These are phyloP conservation scores for Enteromius radiatus DNA, from an alignment of 2,797 vertebrate species.

Conservation along the genomic window DNA sequence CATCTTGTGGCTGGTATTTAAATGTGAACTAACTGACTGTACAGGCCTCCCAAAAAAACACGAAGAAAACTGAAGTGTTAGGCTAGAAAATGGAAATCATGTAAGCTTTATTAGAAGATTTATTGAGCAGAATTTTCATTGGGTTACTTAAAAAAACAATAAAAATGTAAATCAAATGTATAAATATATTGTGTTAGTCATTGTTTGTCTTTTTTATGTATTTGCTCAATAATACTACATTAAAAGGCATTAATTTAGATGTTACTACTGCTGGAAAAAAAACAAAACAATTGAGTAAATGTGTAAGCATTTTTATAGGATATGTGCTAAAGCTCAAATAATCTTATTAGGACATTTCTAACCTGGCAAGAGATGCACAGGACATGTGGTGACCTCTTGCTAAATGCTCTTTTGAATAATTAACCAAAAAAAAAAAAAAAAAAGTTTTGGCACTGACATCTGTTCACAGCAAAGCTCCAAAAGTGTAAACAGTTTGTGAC, in stretches of 20 bases:
- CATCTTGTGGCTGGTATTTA: conserved; percentile 4
- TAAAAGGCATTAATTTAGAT: neutral
- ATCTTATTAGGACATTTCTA: conserved; percentile 1
- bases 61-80: neutral
- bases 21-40: conserved; percentile 25
- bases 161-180: neutral
- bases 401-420: conserved; percentile 32
- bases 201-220: neutral
- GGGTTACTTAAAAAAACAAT: neutral
- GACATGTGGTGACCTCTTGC: conserved; percentile 36
- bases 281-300: too few relatives aligned
- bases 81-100: neutral
- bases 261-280: neutral
- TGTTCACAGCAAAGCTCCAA: conserved; percentile 21
- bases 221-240: neutral
- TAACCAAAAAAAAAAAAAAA: neutral
- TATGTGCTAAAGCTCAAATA: neutral
- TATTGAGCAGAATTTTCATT: neutral
- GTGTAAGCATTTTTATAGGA: neutral
- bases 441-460: conserved; percentile 34
- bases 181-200: neutral
- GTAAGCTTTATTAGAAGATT: too few relatives aligned
- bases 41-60: neutral
- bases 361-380: conserved; percentile 5
- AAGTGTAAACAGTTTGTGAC: conserved; percentile 31